phyloP scores from a whole-genome alignment of 2,797 vertebrate genomes.

The Choloepus didactylus region DNA sequence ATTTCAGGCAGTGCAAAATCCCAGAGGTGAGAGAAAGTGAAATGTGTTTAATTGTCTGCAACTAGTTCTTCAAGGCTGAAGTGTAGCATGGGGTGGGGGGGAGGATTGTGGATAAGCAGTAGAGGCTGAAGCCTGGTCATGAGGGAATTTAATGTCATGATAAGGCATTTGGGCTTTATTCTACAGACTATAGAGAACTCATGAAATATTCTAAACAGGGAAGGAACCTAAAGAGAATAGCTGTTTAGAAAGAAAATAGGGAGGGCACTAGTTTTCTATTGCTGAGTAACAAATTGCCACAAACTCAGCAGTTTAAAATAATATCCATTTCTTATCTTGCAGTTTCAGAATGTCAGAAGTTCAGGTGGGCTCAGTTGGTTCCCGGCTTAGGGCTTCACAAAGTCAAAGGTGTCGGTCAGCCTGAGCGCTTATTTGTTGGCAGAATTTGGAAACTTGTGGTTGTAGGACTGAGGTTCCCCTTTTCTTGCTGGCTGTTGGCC shows the following conservation, averaged over 20 bases:
- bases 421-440: too few relatives aligned
- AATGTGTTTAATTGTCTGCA: neutral
- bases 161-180: neutral
- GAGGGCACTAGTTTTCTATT: neutral
- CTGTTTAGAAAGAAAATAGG: neutral
- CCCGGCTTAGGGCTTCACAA: too few relatives aligned
- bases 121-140: fast-evolving
- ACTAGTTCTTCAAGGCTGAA: neutral
- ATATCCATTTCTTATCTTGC: too few relatives aligned
- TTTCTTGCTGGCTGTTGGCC: too few relatives aligned
- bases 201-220: neutral
- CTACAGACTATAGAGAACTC: neutral
- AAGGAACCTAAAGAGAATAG: neutral
- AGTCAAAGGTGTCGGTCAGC: too few relatives aligned
- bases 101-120: neutral
- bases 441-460: too few relatives aligned
- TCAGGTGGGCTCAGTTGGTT: too few relatives aligned
- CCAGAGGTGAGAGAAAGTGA: neutral
- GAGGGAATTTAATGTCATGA: neutral
- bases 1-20: neutral
- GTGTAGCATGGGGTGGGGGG: neutral
- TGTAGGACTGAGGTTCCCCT: too few relatives aligned
- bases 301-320: neutral
- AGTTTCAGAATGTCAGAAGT: too few relatives aligned
- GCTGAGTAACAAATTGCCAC: neutral